These are phyloP conservation scores for Garra rufa DNA, from an alignment of 2,113 vertebrate species.

Conservation along the genomic window DNA sequence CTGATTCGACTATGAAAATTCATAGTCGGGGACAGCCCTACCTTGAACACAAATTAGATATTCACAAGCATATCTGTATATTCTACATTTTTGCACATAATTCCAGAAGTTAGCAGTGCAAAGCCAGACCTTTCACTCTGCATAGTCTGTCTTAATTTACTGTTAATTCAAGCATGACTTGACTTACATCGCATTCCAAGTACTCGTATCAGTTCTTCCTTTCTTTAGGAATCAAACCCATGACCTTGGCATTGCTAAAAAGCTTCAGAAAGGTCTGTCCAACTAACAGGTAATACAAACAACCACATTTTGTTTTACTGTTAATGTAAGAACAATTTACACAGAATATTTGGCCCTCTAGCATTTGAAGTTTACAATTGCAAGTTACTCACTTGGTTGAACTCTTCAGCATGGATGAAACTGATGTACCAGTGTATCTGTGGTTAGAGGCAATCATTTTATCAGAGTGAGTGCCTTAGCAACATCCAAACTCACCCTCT, in stretches of 20 bases:
- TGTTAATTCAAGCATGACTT: not conserved
- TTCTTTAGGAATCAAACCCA: too few relatives aligned
- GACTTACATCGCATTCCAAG: too few relatives aligned
- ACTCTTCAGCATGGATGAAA: not conserved
- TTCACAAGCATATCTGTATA: not conserved
- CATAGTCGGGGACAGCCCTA: too few relatives aligned
- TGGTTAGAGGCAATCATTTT: not conserved
- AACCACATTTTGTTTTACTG: not conserved
- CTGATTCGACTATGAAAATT: too few relatives aligned
- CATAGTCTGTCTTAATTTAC: not conserved
- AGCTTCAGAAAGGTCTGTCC: not conserved
- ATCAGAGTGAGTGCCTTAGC: not conserved
- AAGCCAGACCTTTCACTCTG: not conserved
- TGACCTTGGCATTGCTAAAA: too few relatives aligned
- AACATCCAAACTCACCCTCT: not conserved
- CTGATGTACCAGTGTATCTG: not conserved
- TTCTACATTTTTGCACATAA: not conserved
- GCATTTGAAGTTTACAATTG: not conserved
- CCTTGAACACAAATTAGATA: not conserved
- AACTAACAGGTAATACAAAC: not conserved
- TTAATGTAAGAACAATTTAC: not conserved
- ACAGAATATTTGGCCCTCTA: not conserved
- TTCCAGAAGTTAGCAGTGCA: not conserved
- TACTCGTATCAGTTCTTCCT: too few relatives aligned
- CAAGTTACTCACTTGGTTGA: not conserved